A percentile compares a stretch with the other conserved stretches of the same genome.
Evolutionary conservation across 2,113 vertebrate species (phyloP).

Genomic region (Furnarius figulus): DNA sequence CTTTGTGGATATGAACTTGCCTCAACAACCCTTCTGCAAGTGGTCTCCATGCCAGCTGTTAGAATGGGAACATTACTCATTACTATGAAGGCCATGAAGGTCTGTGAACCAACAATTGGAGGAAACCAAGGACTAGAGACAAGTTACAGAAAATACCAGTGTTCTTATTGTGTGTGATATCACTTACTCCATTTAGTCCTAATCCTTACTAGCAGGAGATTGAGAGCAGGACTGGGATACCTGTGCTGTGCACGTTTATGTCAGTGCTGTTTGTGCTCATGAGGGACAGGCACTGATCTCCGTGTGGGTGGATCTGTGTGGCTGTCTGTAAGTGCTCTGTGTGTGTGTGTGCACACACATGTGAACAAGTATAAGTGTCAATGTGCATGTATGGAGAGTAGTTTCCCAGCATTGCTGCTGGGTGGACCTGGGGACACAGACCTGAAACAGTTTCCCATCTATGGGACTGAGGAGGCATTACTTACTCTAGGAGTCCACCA

Average conservation of each 20-base stretch:
- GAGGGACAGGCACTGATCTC: not conserved
- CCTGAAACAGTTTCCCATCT: not conserved
- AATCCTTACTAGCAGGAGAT: not conserved
- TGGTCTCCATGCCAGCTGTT: not conserved
- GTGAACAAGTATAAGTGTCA: accelerated
- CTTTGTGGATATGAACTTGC: not conserved
- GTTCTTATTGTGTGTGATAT: not conserved
- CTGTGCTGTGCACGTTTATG: not conserved
- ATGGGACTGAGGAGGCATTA: not conserved
- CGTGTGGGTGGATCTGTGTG: not conserved
- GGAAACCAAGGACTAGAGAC: not conserved
- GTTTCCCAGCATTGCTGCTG: not conserved
- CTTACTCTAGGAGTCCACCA: not conserved
- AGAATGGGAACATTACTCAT: not conserved
- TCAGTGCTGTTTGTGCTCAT: not conserved
- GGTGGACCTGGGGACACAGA: not conserved
- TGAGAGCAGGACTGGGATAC: not conserved
- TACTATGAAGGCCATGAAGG: not conserved
- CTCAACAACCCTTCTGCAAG: not conserved
- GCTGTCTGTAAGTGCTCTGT: not conserved
- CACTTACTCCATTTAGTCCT: not conserved
- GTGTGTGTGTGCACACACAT: not conserved
- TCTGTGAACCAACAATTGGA: not conserved
- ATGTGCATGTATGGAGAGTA: accelerated
- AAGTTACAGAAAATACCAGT: not conserved